Evolutionary conservation across 2,888 invertebrate species (phyloP).

Genomic region (Macrophya alboannulata): DNA sequence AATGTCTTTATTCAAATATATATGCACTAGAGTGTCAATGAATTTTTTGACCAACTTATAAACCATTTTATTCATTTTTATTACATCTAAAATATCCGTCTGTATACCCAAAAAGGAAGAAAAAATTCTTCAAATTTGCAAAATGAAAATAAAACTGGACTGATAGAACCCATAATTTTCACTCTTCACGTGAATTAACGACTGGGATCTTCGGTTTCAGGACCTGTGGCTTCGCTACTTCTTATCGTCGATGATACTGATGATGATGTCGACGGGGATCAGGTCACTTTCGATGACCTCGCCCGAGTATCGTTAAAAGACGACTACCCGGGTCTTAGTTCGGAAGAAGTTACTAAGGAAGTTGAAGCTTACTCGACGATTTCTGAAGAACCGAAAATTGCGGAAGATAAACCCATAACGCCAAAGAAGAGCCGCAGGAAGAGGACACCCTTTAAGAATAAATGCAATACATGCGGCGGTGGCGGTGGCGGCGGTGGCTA

Average conservation of each 20-base stretch:
- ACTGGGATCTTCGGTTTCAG: constrained; percentile 61
- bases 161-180: not conserved
- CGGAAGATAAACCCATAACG: constrained; percentile 48
- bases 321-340: constrained; percentile 71
- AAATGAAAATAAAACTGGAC: not conserved
- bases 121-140: not conserved
- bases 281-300: constrained; percentile 70
- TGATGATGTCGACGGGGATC: constrained; percentile 59
- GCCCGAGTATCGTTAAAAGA: constrained; percentile 72
- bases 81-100: not conserved
- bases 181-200: not conserved
- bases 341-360: constrained; percentile 69
- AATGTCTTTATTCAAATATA: constrained; percentile 24
- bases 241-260: constrained; percentile 71
- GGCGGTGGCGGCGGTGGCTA: constrained; percentile 61
- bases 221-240: constrained; percentile 72
- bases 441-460: constrained; percentile 70
- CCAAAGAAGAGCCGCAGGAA: constrained; percentile 70
- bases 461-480: constrained; percentile 65
- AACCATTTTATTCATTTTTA: not conserved
- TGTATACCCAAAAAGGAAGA: not conserved
- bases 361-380: constrained; percentile 69
- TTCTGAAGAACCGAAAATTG: constrained; percentile 39
- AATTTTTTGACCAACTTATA: not conserved
- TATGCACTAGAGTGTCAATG: not conserved